Evolutionary conservation across 2,113 vertebrate genomes (phyloP), one percentile per base, ranked within the genome.

Genomic region (Colinus virginianus): DNA sequence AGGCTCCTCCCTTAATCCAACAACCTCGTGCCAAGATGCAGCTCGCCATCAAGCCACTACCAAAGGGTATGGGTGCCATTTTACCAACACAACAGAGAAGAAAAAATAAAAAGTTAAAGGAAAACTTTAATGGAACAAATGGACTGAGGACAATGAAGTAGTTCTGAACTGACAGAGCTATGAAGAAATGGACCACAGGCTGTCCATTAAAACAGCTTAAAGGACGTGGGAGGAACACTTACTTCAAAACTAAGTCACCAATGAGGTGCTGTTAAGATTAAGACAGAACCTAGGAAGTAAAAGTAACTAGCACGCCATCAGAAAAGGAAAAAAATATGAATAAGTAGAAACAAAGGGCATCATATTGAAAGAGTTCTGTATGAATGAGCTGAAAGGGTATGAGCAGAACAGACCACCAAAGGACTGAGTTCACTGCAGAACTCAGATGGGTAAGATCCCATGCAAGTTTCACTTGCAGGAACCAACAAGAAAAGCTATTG

Each of bases 281-380:
- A 78, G 48, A n/a, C 14, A 78, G 59, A 79, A 71, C 15, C 74
- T 18, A 43, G 20, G 78, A 75, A 23, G 11, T 46, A 63, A 81
- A 70, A 32, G 36, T 11, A 83, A 59, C 7, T 12, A 48, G 59
- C 1, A 12, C 2, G 25, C 10, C 8, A 19, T 1, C 45, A 17
- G 53, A 68, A 87, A 88, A 45, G 53, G 66, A 66, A 85, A 77
- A 30, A 45, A 62, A 4, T 40, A 30, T 9, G 13, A 56, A 22
- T 11, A 0, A 86, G 63, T 0, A 64, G 63, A 87, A 92, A 84
- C n/a, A 46, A 79, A 69, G 3, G 1, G 12, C 0, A 0, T 78
- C 7, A 88, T 16, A 48, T 62, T 69, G 25, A 28, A 56, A 49
- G 40, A 62, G 25, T 34, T 92, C 23, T 62, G 42, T 22, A 17